Percentiles rank a stretch among this genome's conserved stretches.
Conservation (phyloP, 2,113 vertebrate genomes). For the Pterocles burchelli region DNA sequence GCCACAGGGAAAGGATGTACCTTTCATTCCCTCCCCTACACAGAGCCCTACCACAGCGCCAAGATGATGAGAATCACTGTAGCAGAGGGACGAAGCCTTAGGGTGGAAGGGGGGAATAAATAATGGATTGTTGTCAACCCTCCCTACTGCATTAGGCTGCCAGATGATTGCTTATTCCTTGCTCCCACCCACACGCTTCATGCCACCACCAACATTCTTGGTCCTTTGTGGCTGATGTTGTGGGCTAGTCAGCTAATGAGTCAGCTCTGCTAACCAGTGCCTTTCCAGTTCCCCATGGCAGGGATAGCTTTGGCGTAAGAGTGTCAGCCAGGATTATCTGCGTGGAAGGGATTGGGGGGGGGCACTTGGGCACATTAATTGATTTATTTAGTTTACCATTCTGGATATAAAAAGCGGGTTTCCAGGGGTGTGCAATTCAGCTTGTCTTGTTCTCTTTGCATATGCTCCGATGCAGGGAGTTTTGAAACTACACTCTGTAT, state of each 20-base stretch:
- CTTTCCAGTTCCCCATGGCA: conserved; percentile 39
- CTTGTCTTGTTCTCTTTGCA: not conserved
- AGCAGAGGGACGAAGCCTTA: conserved; percentile 45
- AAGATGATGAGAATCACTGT: conserved; percentile 39
- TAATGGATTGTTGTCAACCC: conserved; percentile 56
- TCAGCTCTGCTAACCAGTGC: conserved; percentile 61
- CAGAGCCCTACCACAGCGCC: conserved; percentile 62
- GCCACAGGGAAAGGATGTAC: conserved; percentile 51
- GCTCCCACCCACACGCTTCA: conserved; percentile 64
- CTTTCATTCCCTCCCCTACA: conserved; percentile 44
- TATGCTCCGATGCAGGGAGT: not conserved
- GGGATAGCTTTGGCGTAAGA: not conserved
- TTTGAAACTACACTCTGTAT: not conserved
- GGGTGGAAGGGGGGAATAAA: conserved; percentile 54
- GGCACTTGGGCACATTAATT: not conserved
- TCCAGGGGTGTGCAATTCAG: not conserved
- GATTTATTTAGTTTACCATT: not conserved
- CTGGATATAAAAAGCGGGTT: not conserved
- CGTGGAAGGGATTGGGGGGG: not conserved
- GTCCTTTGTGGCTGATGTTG: conserved; percentile 62
- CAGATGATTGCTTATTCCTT: conserved; percentile 66
- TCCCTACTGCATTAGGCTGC: conserved; percentile 54
- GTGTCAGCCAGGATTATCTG: not conserved
- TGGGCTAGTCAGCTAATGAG: conserved; percentile 59
- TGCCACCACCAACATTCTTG: conserved; percentile 61